Conservation (phyloP, 2,888 invertebrate genomes). For the Hoplodrina blanda region DNA sequence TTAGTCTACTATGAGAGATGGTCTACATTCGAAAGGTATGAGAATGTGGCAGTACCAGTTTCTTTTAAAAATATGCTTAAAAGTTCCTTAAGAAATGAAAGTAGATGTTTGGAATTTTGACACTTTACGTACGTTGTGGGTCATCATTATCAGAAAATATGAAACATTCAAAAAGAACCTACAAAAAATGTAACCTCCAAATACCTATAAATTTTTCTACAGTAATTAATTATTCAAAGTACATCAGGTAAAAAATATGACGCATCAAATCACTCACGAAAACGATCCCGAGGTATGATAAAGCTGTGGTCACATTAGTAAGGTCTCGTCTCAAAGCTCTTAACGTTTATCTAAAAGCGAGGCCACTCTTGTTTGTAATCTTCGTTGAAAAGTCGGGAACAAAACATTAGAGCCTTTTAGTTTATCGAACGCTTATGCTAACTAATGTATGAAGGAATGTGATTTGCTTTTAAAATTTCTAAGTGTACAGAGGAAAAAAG, state of each 20-base stretch:
- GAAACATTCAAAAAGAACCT: too few species aligned
- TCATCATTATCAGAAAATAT: too few species aligned
- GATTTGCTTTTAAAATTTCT: constrained; percentile 55
- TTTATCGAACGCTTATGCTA: constrained; percentile 61
- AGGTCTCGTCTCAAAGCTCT: constrained; percentile 70
- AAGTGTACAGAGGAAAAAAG: background rate
- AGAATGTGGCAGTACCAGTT: background rate
- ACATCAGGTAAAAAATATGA: constrained; percentile 10
- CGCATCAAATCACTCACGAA: constrained; percentile 22
- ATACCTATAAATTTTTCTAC: background rate
- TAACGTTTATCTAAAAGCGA: constrained; percentile 78
- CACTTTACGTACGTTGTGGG: too few species aligned
- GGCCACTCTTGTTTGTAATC: constrained; percentile 77
- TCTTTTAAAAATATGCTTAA: background rate
- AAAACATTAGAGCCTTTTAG: constrained; percentile 74
- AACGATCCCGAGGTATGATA: constrained; percentile 20
- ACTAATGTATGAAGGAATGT: constrained; percentile 57
- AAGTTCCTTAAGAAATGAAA: background rate
- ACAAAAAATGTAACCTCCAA: too few species aligned
- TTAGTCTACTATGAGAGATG: constrained; percentile 47
- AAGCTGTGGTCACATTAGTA: constrained; percentile 65
- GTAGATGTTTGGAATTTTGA: background rate
- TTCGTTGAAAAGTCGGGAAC: constrained; percentile 70
- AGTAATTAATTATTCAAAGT: constrained; percentile 20
- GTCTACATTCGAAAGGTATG: constrained; percentile 7